Evolutionary conservation across 1,140 invertebrate species (phyloP).

Genomic region (Hypsibius dujardini): DNA sequence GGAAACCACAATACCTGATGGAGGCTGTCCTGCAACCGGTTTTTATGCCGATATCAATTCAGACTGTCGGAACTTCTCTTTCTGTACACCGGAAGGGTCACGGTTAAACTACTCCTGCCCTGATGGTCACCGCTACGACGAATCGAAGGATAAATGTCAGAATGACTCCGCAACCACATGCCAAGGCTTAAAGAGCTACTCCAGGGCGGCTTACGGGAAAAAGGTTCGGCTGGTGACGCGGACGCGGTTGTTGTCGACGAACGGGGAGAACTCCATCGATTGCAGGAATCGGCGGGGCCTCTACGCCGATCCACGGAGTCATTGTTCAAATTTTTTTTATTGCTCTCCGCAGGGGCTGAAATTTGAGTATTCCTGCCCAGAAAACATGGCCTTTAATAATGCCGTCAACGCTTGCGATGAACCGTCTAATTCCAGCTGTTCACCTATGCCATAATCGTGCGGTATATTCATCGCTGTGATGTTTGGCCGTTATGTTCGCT

Average conservation of each 20-base stretch:
- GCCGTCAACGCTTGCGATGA: constrained; percentile 11
- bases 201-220: neutral
- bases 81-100: neutral
- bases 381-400: constrained; percentile 14
- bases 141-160: neutral
- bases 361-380: constrained; percentile 15
- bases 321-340: constrained; percentile 13
- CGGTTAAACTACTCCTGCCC: neutral
- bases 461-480: neutral
- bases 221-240: neutral
- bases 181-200: neutral
- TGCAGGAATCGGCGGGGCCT: constrained; percentile 10
- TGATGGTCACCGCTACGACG: neutral
- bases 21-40: neutral
- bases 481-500: too few species aligned
- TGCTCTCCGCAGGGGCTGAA: constrained; percentile 14
- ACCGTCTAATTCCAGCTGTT: constrained; percentile 9
- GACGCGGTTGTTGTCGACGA: neutral
- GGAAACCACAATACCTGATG: neutral
- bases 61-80: neutral
- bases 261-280: neutral
- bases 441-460: neutral
- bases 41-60: neutral
- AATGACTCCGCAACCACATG: neutral
- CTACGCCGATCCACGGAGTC: neutral